Evolutionary conservation across 2,797 vertebrate species (phyloP).

Genomic region (Parauchenoglanis ngamensis): DNA sequence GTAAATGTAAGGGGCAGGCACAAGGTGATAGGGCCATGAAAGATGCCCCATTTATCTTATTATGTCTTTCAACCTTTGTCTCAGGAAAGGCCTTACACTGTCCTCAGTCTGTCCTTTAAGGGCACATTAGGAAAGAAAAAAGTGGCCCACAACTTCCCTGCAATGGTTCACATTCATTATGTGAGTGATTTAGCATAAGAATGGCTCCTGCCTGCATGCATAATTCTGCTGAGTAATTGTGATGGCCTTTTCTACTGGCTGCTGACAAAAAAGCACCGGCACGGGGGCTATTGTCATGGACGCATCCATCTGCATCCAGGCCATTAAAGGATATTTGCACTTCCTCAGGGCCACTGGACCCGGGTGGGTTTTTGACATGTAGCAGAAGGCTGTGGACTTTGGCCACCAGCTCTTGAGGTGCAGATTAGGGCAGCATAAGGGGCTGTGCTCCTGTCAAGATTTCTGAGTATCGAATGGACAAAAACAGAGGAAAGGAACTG

Average conservation of each 20-base stretch:
- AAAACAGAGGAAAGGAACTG: constrained; percentile 62
- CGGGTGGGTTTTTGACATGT: constrained; percentile 77
- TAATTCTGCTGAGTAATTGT: constrained; percentile 80
- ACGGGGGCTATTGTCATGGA: constrained; percentile 79
- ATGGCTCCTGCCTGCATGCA: constrained; percentile 78
- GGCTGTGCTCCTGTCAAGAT: constrained; percentile 72
- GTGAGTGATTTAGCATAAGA: constrained; percentile 80
- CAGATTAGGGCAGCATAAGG: constrained; percentile 72
- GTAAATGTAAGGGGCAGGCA: constrained; percentile 37
- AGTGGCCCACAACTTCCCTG: constrained; percentile 64
- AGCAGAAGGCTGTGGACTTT: constrained; percentile 71
- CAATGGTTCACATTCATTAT: constrained; percentile 79
- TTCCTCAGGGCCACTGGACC: constrained; percentile 77
- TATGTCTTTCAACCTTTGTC: constrained; percentile 68
- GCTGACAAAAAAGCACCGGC: constrained; percentile 76
- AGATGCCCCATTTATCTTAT: constrained; percentile 68
- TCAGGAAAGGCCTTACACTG: constrained; percentile 65
- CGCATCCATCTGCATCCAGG: constrained; percentile 82
- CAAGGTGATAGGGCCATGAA: constrained; percentile 66
- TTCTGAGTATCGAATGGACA: constrained; percentile 68
- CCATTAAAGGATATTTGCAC: constrained; percentile 85
- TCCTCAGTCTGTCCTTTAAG: constrained; percentile 66
- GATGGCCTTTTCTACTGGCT: constrained; percentile 69
- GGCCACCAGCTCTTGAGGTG: constrained; percentile 76
- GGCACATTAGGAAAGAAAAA: constrained; percentile 65